phyloP scores from a whole-genome alignment of 1,140 invertebrate species.

The Euwallacea fornicatus region DNA sequence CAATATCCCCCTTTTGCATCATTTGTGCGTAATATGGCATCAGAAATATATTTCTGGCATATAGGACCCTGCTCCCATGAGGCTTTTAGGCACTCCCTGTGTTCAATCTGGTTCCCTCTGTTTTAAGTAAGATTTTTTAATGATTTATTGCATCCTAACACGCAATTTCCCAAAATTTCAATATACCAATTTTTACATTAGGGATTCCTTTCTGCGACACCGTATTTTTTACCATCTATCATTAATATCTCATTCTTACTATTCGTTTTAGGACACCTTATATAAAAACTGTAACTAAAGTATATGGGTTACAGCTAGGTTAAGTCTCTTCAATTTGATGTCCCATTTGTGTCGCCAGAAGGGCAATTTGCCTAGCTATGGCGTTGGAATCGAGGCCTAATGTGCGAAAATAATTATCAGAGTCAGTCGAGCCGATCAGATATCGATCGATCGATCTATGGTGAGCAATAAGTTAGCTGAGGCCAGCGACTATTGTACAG shows the following conservation, averaged over 20 bases:
- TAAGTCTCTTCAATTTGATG: too few species aligned
- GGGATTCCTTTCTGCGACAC: background rate
- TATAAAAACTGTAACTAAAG: background rate
- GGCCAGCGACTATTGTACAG: constrained; percentile 14
- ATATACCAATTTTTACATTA: background rate
- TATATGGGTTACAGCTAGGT: background rate
- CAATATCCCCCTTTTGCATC: too few species aligned
- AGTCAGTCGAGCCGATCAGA: constrained; percentile 7
- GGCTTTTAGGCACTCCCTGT: too few species aligned
- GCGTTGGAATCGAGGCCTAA: constrained; percentile 6
- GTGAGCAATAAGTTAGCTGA: constrained; percentile 18
- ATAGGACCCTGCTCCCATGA: too few species aligned
- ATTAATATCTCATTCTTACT: background rate
- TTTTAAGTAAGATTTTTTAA: too few species aligned
- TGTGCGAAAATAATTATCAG: constrained; percentile 29
- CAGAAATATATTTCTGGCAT: too few species aligned
- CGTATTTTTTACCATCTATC: background rate
- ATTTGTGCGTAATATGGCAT: too few species aligned
- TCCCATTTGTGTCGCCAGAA: background rate
- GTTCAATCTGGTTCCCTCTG: too few species aligned
- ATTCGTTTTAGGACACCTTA: background rate
- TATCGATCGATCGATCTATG: constrained; percentile 11
- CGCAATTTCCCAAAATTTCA: too few species aligned
- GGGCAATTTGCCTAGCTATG: background rate
- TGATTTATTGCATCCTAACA: too few species aligned